phyloP scores from a whole-genome alignment of 2,888 invertebrate genomes.

The Drosophila picticornis region DNA sequence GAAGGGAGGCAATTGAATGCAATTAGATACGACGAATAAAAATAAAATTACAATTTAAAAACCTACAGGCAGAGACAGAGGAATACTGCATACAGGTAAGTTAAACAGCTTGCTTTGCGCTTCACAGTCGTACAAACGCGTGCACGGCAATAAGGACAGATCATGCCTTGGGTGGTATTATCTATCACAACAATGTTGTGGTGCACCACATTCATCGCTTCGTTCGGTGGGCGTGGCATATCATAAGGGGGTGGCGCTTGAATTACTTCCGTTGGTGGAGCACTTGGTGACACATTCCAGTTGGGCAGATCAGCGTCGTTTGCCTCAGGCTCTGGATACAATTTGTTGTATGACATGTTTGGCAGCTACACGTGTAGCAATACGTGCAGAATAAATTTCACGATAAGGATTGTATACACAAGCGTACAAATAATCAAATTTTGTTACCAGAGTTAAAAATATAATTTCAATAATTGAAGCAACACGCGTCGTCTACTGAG shows the following conservation, averaged over 20 bases:
- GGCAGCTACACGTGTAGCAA: neutral
- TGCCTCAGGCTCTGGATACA: conserved; percentile 24
- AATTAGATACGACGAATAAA: neutral
- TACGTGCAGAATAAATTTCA: neutral
- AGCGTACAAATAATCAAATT: neutral
- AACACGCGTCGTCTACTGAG: conserved; percentile 1
- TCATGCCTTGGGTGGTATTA: conserved; percentile 30
- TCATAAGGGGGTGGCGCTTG: neutral
- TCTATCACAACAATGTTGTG: conserved; percentile 35
- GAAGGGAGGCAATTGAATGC: neutral
- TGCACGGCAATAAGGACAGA: conserved; percentile 54
- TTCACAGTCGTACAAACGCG: conserved; percentile 38
- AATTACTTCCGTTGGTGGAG: conserved; percentile 36
- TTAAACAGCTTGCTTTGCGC: conserved; percentile 54
- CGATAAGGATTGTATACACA: neutral
- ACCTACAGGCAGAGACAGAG: conserved; percentile 59
- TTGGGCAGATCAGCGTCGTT: conserved; percentile 4
- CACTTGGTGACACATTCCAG: conserved; percentile 9
- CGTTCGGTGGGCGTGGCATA: neutral
- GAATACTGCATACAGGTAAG: conserved; percentile 43
- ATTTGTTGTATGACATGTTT: conserved; percentile 45
- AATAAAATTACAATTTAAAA: neutral
- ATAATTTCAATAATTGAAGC: neutral
- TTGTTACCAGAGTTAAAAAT: neutral
- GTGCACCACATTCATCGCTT: conserved; percentile 28